Base-by-base conservation (phyloP, 2,113 vertebrate genomes). In the Catharus minimus region DNA sequence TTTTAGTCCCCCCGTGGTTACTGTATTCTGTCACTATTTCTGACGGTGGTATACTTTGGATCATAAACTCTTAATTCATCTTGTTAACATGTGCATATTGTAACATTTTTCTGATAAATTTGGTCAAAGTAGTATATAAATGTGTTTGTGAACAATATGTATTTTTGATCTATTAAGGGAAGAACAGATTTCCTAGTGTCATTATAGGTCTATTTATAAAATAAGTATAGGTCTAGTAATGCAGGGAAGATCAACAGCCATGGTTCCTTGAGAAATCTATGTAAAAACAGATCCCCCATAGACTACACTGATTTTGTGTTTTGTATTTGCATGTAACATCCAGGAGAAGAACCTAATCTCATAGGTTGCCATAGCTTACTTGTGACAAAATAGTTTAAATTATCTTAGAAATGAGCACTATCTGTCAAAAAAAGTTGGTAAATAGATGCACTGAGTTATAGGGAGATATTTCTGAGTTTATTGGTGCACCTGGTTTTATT, bases 401-500 rank as follows among this genome's bases (percentile, higher is more conserved):
- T 92, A 62, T 49, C 61, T 88, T 75, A 72, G 82, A 39, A 68
- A 82, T 49, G 65, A 71, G 15, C 41, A 30, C 79, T 75, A 78
- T 78, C 73, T 92, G 76, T 84, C 86, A 75, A 26, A 71, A 38
- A 30, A 81, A 57, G 41, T 50, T 94, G 71, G 62, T 81, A 88
- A 88, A 86, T 53, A 91, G 62, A 57, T 86, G 38, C 72, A 28
- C 0, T 65, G 81, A 94, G 46, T 87, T 83, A 72, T 32, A 86
- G 61, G 56, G 53, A 91, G 44, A 56, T 91, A 71, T 69, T 67
- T 82, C n/a, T 9, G 44, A 26, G 67, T 80, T 92, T 88, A 73
- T 91, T 90, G 64, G 75, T 94, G 84, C 79, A 62, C 41, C 56
- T 90, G 64, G 30, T 74, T 91, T 96, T 91, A 95, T 95, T 94